Evolutionary conservation across 2,113 vertebrate genomes (phyloP), one percentile per base, ranked within the genome.

Genomic region (Salminus brasiliensis): DNA sequence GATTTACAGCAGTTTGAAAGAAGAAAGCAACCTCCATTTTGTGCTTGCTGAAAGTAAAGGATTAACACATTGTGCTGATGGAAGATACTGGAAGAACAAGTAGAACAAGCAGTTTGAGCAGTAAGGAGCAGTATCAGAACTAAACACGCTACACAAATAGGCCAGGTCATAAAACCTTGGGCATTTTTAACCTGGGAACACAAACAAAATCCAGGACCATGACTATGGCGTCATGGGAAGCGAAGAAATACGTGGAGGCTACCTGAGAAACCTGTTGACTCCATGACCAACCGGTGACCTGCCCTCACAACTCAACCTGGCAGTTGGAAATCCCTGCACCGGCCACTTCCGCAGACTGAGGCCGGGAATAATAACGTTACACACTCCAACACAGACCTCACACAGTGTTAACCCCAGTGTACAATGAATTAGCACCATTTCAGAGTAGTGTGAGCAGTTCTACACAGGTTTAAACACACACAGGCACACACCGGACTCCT

Each of bases 211-310:
- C 65, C 78, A 71, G 10, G 57, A 81, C 78, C 81, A 68, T 72
- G 79, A 75, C 75, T 43, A 29, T 1, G 75, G 39, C 15, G 77
- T 85, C 83, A 87, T 86, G 81, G 86, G 80, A 89, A 88, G 85
- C n/a, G 45, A n/a, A 65, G 74, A 81, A 87, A 70, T 71, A 82
- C 68, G 63, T 83, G 9, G 15, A 39, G 69, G 70, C 80, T 69
- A 86, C 72, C 74, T 78, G 83, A 69, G 53, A 80, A 89, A 91
- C 87, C 84, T 86, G 87, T 89, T 85, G 72, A 84, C 81, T 83
- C 5, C 72, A 39, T 84, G 79, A 90, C 86, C 89, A 90, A 87
- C 88, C 74, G 87, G 83, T 86, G 86, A 90, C 87, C 66, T 81
- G 74, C 12, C 0, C 66, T 69, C 52, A 15, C 74, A n/a, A n/a